Conservation (phyloP, 2,797 vertebrate genomes). For the Orientallactaga sibirica region DNA sequence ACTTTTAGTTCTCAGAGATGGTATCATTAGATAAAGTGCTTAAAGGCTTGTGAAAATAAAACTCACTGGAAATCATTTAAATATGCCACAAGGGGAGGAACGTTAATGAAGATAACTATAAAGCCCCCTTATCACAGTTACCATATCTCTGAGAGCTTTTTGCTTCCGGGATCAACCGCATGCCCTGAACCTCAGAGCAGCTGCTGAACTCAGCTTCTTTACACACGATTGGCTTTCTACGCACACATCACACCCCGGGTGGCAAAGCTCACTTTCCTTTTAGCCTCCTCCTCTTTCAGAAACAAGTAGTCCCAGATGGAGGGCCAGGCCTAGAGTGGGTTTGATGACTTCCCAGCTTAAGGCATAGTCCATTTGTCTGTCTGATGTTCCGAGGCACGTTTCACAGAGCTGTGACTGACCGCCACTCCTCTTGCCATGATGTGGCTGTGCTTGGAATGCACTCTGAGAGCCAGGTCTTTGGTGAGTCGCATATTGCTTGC, state of each 20-base stretch:
- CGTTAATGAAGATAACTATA: not conserved
- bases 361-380: not conserved
- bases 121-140: not conserved
- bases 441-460: not conserved
- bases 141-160: not conserved
- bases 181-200: not conserved
- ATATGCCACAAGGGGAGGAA: not conserved
- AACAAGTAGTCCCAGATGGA: not conserved
- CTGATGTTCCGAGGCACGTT: not conserved
- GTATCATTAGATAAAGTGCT: not conserved
- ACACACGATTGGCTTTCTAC: not conserved
- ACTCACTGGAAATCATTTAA: not conserved
- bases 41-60: slow-evolving; percentile 36
- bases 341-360: not conserved
- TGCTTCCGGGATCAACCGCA: not conserved
- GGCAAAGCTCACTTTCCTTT: not conserved
- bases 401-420: not conserved
- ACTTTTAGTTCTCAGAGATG: slow-evolving; percentile 4
- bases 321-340: not conserved
- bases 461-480: not conserved
- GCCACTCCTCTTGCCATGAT: not conserved
- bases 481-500: not conserved
- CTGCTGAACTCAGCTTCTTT: not conserved
- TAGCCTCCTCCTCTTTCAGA: not conserved
- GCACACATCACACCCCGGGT: not conserved